Base-by-base conservation (phyloP, 1,140 invertebrate genomes). In the Ganaspis sp. region DNA sequence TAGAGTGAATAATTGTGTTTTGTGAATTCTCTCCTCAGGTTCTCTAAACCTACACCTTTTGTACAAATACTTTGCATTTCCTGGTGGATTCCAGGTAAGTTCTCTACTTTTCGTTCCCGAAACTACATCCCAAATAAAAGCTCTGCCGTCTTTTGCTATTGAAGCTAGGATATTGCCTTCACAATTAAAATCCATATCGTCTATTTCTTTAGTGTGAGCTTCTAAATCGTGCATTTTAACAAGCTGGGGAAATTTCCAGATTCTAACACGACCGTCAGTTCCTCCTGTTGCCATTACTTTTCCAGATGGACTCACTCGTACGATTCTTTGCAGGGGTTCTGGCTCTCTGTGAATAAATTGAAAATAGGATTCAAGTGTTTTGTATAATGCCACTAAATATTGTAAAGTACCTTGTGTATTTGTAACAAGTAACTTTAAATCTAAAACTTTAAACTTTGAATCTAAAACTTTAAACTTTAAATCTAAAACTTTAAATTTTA, bases 171-270 rank as follows among this genome's bases (percentile, higher is more conserved):
- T 92, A 80, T 93, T 94, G 73, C 95, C 94, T 86, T 94, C 93
- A 1, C 95, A 94, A 91, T 95, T 96, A 86, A 99, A 96, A 90
- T 98, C 97, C 45, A 99, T 87, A 89, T 99, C 97, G 89, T 98
- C 97, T 75, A 99, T 95, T 92, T 97, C 96, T 89, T 95, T 95
- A 37, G 90, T 93, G 84, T 97, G 96, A 49, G 88, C 91, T 79
- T 94, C 89, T 21, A 98, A 90, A 78, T 95, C 94, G 82, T 93
- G 92, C 19, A 94, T 80, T 84, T 94, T 92, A 53, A 93, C 92
- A 87, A 98, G 92, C 81, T 94, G 93, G 12, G 97, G 97, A 89
- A 97, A 98, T 82, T 94, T 94, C 98, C 98, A 99, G 4, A 98
- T 85, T 79, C 97, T 92, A 19, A 99, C 89, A 84, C 94, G 92